Percentiles rank a stretch among this genome's conserved stretches.
Conservation (phyloP, 2,888 invertebrate species). For the Resseliella maxima region DNA sequence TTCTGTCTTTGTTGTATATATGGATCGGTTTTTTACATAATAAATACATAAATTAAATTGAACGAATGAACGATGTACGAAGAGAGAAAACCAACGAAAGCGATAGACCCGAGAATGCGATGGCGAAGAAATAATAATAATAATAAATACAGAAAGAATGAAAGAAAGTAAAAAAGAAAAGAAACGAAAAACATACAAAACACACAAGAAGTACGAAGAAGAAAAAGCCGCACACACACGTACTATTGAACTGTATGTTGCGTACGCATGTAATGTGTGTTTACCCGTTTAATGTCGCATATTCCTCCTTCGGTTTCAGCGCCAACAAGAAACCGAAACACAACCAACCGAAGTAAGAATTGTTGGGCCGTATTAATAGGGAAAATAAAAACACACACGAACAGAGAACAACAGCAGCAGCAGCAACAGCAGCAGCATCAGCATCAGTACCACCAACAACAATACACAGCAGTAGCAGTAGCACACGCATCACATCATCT, state of each 20-base stretch:
- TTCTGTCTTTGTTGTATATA: background rate
- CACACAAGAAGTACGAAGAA: background rate
- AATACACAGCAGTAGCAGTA: background rate
- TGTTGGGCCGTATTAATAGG: background rate
- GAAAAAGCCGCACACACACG: background rate
- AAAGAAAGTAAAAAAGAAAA: too few species aligned
- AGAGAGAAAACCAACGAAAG: too few species aligned
- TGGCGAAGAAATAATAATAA: background rate
- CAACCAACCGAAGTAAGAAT: background rate
- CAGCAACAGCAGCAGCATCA: background rate
- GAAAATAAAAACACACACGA: background rate
- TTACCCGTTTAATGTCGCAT: conserved; percentile 29
- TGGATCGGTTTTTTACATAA: conserved; percentile 29
- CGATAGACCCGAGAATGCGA: background rate
- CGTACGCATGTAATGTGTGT: conserved; percentile 36
- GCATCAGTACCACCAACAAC: conserved; percentile 13
- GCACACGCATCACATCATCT: conserved; percentile 27
- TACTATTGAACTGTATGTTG: conserved; percentile 25
- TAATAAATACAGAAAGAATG: background rate
- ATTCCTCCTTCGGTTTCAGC: background rate
- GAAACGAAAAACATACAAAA: background rate
- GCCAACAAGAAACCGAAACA: background rate
- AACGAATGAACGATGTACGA: conserved; percentile 1
- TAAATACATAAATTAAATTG: conserved; percentile 31
- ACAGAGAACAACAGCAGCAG: background rate